Evolutionary conservation across 2,888 invertebrate genomes (phyloP).

Genomic region (Rosalia funebris): DNA sequence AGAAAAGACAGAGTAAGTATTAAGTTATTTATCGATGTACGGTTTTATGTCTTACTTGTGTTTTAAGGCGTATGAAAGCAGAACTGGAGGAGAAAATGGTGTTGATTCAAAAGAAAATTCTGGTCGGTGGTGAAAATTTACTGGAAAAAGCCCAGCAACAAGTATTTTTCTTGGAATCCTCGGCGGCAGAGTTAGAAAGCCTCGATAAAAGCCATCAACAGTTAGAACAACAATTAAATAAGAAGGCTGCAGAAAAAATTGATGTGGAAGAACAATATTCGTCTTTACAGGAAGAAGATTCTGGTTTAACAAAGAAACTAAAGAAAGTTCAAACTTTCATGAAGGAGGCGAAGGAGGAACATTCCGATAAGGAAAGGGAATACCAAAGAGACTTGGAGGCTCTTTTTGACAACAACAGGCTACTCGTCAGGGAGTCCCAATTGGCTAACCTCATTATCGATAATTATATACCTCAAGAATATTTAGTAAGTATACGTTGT

Average conservation of each 20-base stretch:
- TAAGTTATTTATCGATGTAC: background rate
- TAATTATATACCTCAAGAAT: constrained; percentile 92
- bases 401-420: constrained; percentile 90
- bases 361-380: constrained; percentile 89
- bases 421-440: constrained; percentile 89
- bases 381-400: constrained; percentile 98
- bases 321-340: constrained; percentile 88
- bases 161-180: constrained; percentile 86
- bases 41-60: background rate
- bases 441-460: constrained; percentile 91
- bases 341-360: constrained; percentile 85
- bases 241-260: constrained; percentile 91
- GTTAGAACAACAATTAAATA: constrained; percentile 82
- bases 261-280: constrained; percentile 96
- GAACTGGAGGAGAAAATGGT: constrained; percentile 85
- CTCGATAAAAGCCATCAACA: constrained; percentile 83
- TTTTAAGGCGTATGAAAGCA: constrained; percentile 76
- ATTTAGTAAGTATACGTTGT: constrained; percentile 72
- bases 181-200: constrained; percentile 83
- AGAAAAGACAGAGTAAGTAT: constrained; percentile 59
- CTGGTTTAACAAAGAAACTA: constrained; percentile 91
- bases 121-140: constrained; percentile 97
- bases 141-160: constrained; percentile 97
- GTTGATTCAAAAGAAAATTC: constrained; percentile 92
- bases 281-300: constrained; percentile 92